A percentile compares a stretch with the other conserved stretches of the same genome.
These are phyloP conservation scores for Meles meles DNA, from an alignment of 2,113 vertebrate genomes.

Conservation along the genomic window DNA sequence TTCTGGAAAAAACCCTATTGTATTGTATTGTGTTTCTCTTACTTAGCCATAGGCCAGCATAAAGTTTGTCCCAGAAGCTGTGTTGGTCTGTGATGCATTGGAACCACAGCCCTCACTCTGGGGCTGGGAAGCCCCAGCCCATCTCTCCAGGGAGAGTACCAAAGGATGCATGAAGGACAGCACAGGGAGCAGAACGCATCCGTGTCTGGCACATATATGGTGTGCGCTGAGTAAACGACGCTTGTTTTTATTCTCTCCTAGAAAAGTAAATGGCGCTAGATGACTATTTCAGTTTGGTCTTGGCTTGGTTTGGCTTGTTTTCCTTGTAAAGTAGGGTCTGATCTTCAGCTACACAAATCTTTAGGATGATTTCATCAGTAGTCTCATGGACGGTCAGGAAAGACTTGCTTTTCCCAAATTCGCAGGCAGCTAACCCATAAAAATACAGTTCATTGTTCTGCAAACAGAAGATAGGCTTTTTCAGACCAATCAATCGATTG, in stretches of 20 bases:
- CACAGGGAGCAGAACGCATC: accelerated
- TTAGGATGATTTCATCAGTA: not conserved
- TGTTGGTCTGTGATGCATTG: not conserved
- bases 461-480: not conserved
- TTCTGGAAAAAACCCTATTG: not conserved
- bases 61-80: not conserved
- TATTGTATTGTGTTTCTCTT: not conserved
- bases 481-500: not conserved
- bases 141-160: not conserved
- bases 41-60: not conserved
- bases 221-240: not conserved
- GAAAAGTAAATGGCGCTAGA: not conserved
- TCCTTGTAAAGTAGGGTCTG: not conserved
- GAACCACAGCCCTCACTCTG: not conserved
- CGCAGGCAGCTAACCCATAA: too few species aligned
- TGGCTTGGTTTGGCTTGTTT: too few species aligned
- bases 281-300: not conserved
- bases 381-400: too few species aligned
- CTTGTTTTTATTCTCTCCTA: not conserved
- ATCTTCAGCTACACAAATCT: not conserved
- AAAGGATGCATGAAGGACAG: not conserved
- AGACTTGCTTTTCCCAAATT: too few species aligned
- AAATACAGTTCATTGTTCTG: not conserved
- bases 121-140: not conserved
- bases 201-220: accelerated